A percentile compares a stretch with the other conserved stretches of the same genome.
These are phyloP conservation scores for Achlya flavicornis DNA, from an alignment of 2,888 invertebrate species.

Conservation along the genomic window DNA sequence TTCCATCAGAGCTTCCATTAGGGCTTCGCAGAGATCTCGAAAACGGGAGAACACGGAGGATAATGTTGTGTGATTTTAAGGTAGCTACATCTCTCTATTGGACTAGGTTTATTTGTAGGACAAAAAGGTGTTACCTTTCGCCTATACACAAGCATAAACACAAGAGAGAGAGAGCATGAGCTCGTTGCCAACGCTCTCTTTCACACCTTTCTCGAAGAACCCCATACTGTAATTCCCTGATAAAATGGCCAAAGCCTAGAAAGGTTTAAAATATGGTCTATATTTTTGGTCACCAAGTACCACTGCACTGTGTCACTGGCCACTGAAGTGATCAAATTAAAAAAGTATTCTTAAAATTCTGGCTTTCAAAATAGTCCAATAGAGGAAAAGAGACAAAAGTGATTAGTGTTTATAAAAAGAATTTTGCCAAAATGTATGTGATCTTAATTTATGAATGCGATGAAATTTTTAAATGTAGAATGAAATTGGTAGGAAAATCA, in stretches of 20 bases:
- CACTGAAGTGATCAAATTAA: too few species aligned
- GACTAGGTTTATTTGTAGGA: neutral
- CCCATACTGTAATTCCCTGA: too few species aligned
- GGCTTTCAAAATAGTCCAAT: neutral
- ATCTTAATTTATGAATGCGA: neutral
- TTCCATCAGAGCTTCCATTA: conserved; percentile 66
- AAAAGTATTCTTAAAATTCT: too few species aligned
- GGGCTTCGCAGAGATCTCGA: conserved; percentile 51
- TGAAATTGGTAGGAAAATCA: neutral
- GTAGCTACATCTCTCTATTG: neutral
- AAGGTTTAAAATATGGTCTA: too few species aligned
- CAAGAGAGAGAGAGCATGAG: too few species aligned
- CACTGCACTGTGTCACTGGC: too few species aligned
- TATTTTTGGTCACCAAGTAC: too few species aligned
- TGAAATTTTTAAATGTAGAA: neutral
- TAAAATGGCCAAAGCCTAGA: too few species aligned
- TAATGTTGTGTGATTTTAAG: conserved; percentile 40
- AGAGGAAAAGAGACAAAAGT: neutral
- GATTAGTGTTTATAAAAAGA: neutral
- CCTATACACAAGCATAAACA: too few species aligned
- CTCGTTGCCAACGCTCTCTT: too few species aligned
- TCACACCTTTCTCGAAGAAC: too few species aligned
- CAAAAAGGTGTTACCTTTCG: too few species aligned
- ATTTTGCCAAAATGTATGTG: conserved; percentile 6
- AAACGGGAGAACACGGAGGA: conserved; percentile 28